Evolutionary conservation across 2,797 vertebrate species (phyloP), one percentile per base, ranked within the genome.

Genomic region (Eurystomus glaucurus): DNA sequence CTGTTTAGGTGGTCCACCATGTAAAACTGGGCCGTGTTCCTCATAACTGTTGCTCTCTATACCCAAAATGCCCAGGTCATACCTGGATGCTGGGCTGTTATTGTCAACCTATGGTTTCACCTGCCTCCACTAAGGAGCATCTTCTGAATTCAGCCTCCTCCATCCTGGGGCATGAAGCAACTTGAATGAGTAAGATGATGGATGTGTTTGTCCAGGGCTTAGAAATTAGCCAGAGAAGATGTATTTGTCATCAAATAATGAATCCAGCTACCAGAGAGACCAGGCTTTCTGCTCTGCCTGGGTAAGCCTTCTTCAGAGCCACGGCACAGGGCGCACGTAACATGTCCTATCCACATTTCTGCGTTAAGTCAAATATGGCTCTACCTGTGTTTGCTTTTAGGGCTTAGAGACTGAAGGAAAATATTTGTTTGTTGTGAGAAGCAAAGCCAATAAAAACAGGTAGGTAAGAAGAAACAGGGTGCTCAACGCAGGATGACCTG

Each of bases 251-350:
- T 45, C 82, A 83, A 45, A 7, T 13, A 68, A 66, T 18, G 54
- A 64, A 37, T 22, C 7, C 61, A 81, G 61, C 21, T 43, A 19
- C 17, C 43, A 57, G 41, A 25, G 23, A 80, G 35, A n/a, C 66
- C 58, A 31, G 41, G 29, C 70, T 78, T 25, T 58, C 51, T 62
- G 77, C 43, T 31, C 45, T 95, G 52, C 52, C 43, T 2, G 8
- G 51, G 18, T 45, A 66, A 71, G 41, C 28, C 37, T 86, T 51
- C 52, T 11, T 7, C 28, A 65, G 68, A 72, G 68, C 74, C 25
- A 5, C 0, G 1, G 29, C 37, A 13, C 2, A 16, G 22, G 33
- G 9, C n/a, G 19, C 51, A 39, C 33, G 45, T 18, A 60, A 16
- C 29, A 69, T 11, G 16, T 58, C 37, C 31, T 35, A 4, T 14